Percentiles rank a stretch among this genome's conserved stretches.
Conservation (phyloP, 2,797 vertebrate species). For the Galaxias olidus region DNA sequence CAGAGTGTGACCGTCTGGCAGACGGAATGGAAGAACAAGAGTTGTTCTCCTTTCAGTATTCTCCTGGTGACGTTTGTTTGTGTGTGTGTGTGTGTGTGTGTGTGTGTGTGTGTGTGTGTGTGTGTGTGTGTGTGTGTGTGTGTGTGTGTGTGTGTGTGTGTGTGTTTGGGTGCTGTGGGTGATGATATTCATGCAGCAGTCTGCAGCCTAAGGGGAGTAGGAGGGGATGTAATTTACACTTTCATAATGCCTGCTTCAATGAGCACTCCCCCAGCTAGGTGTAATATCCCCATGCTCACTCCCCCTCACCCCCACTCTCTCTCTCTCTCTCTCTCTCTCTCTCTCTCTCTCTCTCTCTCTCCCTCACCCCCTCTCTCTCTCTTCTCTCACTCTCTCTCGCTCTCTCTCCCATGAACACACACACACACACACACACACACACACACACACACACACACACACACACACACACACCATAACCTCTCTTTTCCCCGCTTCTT, state of each 20-base stretch:
- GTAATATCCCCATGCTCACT: slow-evolving; percentile 67
- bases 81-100: slow-evolving; percentile 7
- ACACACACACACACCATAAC: too few relatives aligned
- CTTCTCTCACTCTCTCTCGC: not conserved
- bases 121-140: slow-evolving; percentile 23
- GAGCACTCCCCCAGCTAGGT: slow-evolving; percentile 59
- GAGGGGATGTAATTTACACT: slow-evolving; percentile 70
- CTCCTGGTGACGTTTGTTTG: slow-evolving; percentile 43
- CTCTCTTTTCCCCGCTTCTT: too few relatives aligned
- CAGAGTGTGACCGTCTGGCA: not conserved
- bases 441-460: too few relatives aligned
- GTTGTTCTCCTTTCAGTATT: slow-evolving; percentile 36
- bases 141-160: too few relatives aligned
- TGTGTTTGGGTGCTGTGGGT: slow-evolving; percentile 43
- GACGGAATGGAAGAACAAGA: not conserved
- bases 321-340: not conserved
- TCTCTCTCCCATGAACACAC: slow-evolving; percentile 10
- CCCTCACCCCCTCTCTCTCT: not conserved
- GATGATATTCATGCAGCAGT: slow-evolving; percentile 65
- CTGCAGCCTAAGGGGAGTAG: slow-evolving; percentile 53
- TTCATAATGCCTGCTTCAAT: slow-evolving; percentile 67
- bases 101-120: not conserved
- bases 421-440: too few relatives aligned
- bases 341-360: not conserved
- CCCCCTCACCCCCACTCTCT: slow-evolving; percentile 35